These are phyloP conservation scores for Talpa occidentalis DNA, from an alignment of 2,113 vertebrate species.

Conservation along the genomic window DNA sequence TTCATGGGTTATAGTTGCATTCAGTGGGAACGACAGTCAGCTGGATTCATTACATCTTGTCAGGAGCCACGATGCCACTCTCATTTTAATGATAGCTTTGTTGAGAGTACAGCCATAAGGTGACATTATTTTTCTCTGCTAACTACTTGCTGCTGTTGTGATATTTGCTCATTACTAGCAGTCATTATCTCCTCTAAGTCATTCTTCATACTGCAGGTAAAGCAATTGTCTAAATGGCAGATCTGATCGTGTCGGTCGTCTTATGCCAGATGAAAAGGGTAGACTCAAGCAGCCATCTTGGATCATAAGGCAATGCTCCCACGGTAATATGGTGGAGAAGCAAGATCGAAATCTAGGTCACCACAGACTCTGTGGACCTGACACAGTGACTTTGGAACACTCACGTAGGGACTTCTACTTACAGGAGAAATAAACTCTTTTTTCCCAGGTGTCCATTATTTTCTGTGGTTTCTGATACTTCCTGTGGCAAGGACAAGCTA, in stretches of 20 bases:
- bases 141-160: neutral
- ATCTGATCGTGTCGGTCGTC: neutral
- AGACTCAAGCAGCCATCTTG: neutral
- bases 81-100: neutral
- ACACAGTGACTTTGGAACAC: neutral
- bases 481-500: neutral
- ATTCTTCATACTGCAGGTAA: neutral
- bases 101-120: neutral
- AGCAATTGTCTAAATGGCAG: neutral
- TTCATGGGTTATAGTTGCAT: neutral
- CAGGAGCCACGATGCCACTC: neutral
- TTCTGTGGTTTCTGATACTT: neutral
- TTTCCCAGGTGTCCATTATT: neutral
- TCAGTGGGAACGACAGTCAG: neutral
- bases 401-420: neutral
- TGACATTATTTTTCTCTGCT: neutral
- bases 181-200: neutral
- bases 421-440: neutral
- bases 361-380: neutral
- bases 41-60: neutral
- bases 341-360: neutral
- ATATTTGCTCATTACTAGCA: neutral
- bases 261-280: neutral
- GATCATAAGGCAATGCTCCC: neutral
- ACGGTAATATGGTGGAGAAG: neutral